These are phyloP conservation scores for Struthidea cinerea DNA, from an alignment of 2,113 vertebrate species.

Conservation along the genomic window DNA sequence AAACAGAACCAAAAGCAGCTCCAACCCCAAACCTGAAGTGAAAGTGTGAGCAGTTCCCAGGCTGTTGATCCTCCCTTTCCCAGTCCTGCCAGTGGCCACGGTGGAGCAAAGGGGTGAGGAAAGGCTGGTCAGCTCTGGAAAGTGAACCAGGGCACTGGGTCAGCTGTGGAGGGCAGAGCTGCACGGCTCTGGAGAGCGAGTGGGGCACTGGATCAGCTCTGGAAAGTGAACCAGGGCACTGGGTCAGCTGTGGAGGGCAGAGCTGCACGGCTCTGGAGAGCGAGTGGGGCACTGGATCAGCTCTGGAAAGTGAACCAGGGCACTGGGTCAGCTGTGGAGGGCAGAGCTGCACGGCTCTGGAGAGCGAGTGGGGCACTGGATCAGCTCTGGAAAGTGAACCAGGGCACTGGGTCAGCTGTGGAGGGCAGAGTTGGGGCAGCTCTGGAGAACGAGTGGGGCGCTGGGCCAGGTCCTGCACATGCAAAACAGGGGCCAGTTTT, in stretches of 20 bases:
- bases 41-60: background rate
- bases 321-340: no score
- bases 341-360: no score
- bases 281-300: no score
- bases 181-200: rapidly evolving
- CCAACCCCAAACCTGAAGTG: background rate
- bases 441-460: rapidly evolving
- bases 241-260: no score
- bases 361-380: no score
- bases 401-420: background rate
- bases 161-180: background rate
- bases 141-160: background rate
- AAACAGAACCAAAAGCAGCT: background rate
- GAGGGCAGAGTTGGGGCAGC: background rate
- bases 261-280: no score
- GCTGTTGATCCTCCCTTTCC: background rate
- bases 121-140: background rate
- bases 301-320: no score
- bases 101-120: background rate
- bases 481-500: background rate
- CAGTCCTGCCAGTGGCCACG: background rate
- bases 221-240: no score
- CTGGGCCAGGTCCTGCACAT: background rate
- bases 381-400: background rate
- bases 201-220: no score